Conservation (phyloP, 1,140 invertebrate genomes). For the Zaprionus tsacasi region DNA sequence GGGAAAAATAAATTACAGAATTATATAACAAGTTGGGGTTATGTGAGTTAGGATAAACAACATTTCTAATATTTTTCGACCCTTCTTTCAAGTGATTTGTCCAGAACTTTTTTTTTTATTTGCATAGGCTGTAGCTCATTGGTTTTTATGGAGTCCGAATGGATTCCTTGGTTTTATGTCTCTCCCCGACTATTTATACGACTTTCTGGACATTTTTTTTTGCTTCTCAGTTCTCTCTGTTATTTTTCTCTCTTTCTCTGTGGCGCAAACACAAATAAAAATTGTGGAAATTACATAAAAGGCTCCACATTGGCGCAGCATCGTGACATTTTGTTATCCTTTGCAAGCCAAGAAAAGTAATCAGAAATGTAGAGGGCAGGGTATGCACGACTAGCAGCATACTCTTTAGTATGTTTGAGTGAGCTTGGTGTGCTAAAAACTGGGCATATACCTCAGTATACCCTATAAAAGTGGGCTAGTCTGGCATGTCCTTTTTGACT, state of each 20-base stretch:
- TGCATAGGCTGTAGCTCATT: slow-evolving; percentile 20
- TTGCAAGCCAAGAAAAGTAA: slow-evolving; percentile 41
- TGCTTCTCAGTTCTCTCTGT: neutral
- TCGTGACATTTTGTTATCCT: slow-evolving; percentile 72
- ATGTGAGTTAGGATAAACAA: neutral
- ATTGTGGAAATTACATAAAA: slow-evolving; percentile 78
- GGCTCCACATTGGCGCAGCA: slow-evolving; percentile 76
- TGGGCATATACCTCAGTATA: neutral
- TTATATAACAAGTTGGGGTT: neutral
- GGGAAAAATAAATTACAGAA: neutral
- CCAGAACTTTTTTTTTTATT: slow-evolving; percentile 16
- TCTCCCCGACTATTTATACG: slow-evolving; percentile 45
- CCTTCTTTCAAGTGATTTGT: neutral
- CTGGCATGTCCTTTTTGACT: neutral
- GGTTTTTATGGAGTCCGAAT: slow-evolving; percentile 26
- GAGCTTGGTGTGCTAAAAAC: too few species aligned
- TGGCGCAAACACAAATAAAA: slow-evolving; percentile 66
- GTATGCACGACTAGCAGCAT: neutral
- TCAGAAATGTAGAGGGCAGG: slow-evolving; percentile 13
- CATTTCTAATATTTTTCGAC: neutral
- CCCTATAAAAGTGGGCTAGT: neutral
- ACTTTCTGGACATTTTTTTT: slow-evolving; percentile 21
- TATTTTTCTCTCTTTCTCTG: neutral
- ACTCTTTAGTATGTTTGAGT: neutral
- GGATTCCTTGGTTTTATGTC: slow-evolving; percentile 44